phyloP scores from a whole-genome alignment of 35 echinoderm and acorn worm genomes.

The Lytechinus pictus region DNA sequence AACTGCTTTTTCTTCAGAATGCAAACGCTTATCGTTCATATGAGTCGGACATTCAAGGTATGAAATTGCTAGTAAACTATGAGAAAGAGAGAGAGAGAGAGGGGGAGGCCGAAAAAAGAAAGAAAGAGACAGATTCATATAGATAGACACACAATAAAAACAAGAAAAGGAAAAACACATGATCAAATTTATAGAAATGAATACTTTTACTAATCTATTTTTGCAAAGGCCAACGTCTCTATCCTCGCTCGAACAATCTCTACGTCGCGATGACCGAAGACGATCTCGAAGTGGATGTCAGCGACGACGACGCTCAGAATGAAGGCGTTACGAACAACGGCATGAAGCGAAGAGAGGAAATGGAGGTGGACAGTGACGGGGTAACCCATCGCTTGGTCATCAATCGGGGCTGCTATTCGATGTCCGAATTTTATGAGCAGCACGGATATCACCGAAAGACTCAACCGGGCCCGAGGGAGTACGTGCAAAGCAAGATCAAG shows the following conservation, averaged over 20 bases:
- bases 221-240: neutral
- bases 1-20: too few relatives aligned
- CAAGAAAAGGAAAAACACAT: too few relatives aligned
- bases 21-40: too few relatives aligned
- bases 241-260: neutral
- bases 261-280: slow-evolving; percentile 24
- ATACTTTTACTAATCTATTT: neutral
- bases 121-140: too few relatives aligned
- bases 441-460: neutral
- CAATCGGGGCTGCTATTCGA: neutral
- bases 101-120: too few relatives aligned
- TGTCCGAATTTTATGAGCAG: neutral
- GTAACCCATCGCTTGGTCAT: neutral
- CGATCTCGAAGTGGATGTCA: neutral
- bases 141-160: too few relatives aligned
- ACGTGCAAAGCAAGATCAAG: neutral
- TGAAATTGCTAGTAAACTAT: too few relatives aligned
- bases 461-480: neutral
- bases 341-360: neutral
- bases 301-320: neutral
- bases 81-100: too few relatives aligned
- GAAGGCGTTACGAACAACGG: neutral
- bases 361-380: neutral
- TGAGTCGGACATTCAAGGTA: too few relatives aligned
- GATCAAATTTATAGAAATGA: too few relatives aligned